Conservation (phyloP, 2,113 vertebrate species). For the Haemorhous mexicanus region DNA sequence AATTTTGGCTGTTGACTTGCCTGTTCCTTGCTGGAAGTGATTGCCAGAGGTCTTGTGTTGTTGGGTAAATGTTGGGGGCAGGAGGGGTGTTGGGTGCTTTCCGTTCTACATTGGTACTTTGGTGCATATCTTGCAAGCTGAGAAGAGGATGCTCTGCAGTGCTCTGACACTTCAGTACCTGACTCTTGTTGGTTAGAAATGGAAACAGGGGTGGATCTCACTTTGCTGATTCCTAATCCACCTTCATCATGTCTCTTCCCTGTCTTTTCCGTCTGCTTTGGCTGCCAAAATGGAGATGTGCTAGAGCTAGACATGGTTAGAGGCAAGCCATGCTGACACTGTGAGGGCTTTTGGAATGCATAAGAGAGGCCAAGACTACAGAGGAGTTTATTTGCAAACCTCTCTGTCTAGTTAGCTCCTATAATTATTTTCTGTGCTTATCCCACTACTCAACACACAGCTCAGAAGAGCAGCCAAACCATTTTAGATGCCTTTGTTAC, state of each 20-base stretch:
- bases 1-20: background rate
- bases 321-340: background rate
- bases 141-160: background rate
- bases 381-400: background rate
- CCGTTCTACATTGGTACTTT: background rate
- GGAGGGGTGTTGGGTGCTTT: background rate
- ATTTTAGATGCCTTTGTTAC: background rate
- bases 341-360: background rate
- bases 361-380: background rate
- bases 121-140: background rate
- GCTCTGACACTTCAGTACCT: background rate
- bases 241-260: background rate
- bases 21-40: background rate
- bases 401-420: background rate
- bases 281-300: background rate
- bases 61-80: fast-evolving
- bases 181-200: background rate
- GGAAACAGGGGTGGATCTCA: fast-evolving
- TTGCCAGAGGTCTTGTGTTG: background rate
- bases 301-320: background rate
- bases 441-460: background rate
- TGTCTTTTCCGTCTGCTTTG: background rate
- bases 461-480: background rate
- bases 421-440: background rate
- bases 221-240: background rate